Percentiles rank a stretch among this genome's conserved stretches.
phyloP scores from a whole-genome alignment of 2,113 vertebrate genomes.

The Reinhardtius hippoglossoides region DNA sequence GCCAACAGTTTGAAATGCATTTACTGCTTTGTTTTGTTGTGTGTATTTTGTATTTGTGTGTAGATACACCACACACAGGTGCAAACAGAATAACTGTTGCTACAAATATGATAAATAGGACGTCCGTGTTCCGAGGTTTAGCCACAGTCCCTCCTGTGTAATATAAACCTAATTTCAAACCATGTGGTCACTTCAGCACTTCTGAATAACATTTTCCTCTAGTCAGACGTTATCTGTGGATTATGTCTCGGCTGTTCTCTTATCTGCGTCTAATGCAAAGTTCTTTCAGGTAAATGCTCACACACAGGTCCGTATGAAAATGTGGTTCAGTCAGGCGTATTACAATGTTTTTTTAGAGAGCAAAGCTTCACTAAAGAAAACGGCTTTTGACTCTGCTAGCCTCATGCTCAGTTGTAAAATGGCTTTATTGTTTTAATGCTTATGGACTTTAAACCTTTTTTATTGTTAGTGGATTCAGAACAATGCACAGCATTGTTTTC shows the following conservation, averaged over 20 bases:
- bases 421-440: conserved; percentile 47
- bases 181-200: not conserved
- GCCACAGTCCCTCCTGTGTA: not conserved
- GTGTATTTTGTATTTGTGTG: too few relatives aligned
- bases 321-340: too few relatives aligned
- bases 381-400: not conserved
- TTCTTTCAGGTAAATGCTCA: not conserved
- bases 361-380: conserved; percentile 2
- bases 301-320: not conserved
- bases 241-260: not conserved
- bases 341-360: not conserved
- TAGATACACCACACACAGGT: too few relatives aligned
- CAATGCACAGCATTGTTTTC: not conserved
- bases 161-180: not conserved
- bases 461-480: not conserved
- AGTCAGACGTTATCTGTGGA: conserved; percentile 13
- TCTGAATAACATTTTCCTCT: conserved; percentile 11
- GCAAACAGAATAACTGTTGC: too few relatives aligned
- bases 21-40: too few relatives aligned
- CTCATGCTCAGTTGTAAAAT: conserved; percentile 25
- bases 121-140: not conserved
- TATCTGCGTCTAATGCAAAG: not conserved
- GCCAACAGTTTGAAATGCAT: not conserved
- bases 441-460: conserved; percentile 55
- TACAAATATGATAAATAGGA: not conserved